A percentile compares a stretch with the other conserved stretches of the same genome.
These are phyloP conservation scores for Nomada ferruginata DNA, from an alignment of 2,888 invertebrate species.

Conservation along the genomic window DNA sequence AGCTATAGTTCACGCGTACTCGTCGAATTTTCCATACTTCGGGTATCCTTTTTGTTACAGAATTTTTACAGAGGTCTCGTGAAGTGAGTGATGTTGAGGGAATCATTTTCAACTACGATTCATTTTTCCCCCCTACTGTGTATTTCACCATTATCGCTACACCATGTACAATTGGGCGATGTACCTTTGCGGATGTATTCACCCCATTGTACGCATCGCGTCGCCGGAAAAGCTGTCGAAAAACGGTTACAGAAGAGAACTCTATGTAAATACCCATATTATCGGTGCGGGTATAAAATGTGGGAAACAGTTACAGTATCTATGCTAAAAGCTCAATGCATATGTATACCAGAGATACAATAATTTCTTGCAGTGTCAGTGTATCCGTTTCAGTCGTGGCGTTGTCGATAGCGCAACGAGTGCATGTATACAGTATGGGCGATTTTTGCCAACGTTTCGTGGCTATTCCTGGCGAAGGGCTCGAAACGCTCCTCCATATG, in stretches of 20 bases:
- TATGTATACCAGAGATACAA: slow-evolving; percentile 42
- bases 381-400: slow-evolving; percentile 27
- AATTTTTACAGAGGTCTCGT: too few species aligned
- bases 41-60: too few species aligned
- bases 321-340: slow-evolving; percentile 46
- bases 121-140: too few species aligned
- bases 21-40: too few species aligned
- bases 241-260: neutral
- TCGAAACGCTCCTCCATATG: neutral
- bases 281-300: slow-evolving; percentile 44
- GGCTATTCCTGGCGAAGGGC: neutral
- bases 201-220: neutral
- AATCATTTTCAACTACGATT: too few species aligned
- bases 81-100: too few species aligned
- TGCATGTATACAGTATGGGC: neutral
- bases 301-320: slow-evolving; percentile 47
- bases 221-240: neutral
- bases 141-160: too few species aligned
- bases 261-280: slow-evolving; percentile 43
- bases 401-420: neutral
- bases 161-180: too few species aligned
- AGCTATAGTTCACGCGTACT: too few species aligned
- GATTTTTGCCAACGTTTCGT: neutral
- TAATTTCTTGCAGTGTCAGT: slow-evolving; percentile 46
- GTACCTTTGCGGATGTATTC: too few species aligned